phyloP scores from a whole-genome alignment of 2,888 invertebrate genomes.

The Escarpia spicata region DNA sequence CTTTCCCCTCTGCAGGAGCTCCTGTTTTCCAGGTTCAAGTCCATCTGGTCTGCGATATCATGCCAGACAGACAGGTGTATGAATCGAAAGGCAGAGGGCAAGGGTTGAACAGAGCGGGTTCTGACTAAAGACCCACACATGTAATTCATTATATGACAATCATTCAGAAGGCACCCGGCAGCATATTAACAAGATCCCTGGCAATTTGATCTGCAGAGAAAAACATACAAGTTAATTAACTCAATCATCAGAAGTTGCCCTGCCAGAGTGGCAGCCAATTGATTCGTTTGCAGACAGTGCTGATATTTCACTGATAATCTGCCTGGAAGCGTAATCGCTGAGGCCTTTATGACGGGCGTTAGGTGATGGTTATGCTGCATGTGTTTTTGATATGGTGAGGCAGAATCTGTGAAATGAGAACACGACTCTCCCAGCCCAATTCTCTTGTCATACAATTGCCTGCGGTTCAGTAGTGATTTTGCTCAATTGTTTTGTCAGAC shows the following conservation, averaged over 20 bases:
- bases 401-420: background rate
- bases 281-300: background rate
- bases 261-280: background rate
- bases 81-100: background rate
- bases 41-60: background rate
- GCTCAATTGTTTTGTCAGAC: background rate
- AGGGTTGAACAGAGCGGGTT: background rate
- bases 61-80: constrained; percentile 6
- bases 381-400: background rate
- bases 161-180: background rate
- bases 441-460: background rate
- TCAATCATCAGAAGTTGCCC: background rate
- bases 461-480: background rate
- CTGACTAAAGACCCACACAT: background rate
- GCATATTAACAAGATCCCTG: background rate
- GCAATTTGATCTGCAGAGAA: background rate
- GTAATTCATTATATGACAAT: background rate
- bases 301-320: constrained; percentile 16
- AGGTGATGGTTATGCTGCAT: background rate
- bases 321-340: background rate
- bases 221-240: constrained; percentile 16
- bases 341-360: background rate
- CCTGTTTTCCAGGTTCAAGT: background rate
- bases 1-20: background rate
- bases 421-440: background rate